These are phyloP conservation scores for Syndactyla subalaris DNA, from an alignment of 2,797 vertebrate genomes.

Conservation along the genomic window DNA sequence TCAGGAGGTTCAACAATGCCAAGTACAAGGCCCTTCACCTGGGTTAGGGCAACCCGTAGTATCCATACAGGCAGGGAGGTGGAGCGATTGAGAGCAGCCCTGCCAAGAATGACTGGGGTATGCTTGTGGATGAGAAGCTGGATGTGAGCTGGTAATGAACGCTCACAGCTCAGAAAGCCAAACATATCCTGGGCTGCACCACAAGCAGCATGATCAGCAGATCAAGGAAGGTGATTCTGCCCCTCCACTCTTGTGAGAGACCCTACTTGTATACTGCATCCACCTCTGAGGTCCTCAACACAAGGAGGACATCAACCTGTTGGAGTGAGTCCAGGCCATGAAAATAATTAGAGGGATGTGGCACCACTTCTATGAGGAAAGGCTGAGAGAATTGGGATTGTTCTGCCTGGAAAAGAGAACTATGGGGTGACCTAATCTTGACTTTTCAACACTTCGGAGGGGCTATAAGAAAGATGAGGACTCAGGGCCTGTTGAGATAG, in stretches of 20 bases:
- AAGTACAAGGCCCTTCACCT: neutral
- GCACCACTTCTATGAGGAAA: neutral
- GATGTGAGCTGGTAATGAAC: neutral
- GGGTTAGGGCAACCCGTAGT: too few relatives aligned
- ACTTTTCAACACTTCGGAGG: neutral
- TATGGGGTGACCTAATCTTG: neutral
- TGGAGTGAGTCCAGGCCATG: rapidly evolving
- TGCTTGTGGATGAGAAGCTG: neutral
- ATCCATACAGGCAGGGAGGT: neutral
- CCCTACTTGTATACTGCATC: neutral
- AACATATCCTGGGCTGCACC: neutral
- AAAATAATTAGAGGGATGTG: neutral
- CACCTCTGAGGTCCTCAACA: neutral
- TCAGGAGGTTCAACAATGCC: neutral
- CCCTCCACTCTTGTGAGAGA: neutral
- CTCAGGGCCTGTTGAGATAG: neutral
- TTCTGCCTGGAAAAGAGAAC: neutral
- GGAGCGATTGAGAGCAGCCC: neutral
- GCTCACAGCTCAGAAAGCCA: neutral
- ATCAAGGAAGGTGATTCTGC: neutral
- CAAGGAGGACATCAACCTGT: neutral
- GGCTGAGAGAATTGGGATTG: neutral
- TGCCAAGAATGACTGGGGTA: neutral
- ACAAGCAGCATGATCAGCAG: neutral
- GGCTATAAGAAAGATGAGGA: neutral